Evolutionary conservation across 2,797 vertebrate species (phyloP).

Genomic region (Pachyuromys duprasi): DNA sequence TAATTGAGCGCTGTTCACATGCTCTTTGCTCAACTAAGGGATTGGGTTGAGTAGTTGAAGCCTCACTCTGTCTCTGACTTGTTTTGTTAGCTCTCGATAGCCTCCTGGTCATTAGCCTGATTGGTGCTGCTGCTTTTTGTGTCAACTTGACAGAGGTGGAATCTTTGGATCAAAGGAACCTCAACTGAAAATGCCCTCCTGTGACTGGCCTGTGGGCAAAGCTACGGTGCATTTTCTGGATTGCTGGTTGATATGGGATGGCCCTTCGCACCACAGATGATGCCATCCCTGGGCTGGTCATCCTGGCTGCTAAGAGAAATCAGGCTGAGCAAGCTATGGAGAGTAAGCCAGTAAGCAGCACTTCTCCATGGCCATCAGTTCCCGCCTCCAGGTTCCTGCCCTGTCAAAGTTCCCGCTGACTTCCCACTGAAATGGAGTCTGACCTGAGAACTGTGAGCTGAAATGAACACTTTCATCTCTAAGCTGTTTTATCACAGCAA

Average conservation of each 20-base stretch:
- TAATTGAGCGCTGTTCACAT: neutral
- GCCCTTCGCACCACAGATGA: neutral
- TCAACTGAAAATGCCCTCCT: neutral
- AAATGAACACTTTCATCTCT: neutral
- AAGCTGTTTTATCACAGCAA: neutral
- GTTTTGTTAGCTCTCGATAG: neutral
- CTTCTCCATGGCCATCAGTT: neutral
- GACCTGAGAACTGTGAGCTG: neutral
- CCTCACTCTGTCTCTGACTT: neutral
- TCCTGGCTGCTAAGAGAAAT: neutral
- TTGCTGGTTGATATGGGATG: too few relatives aligned
- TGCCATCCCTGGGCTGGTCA: neutral
- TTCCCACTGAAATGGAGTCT: neutral
- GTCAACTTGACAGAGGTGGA: neutral
- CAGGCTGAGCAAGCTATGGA: neutral
- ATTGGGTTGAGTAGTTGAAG: neutral
- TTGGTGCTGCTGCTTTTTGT: neutral
- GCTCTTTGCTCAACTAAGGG: neutral
- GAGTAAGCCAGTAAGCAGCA: neutral
- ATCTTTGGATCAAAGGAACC: neutral
- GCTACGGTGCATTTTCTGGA: neutral
- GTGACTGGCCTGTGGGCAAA: neutral
- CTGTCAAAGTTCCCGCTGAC: neutral
- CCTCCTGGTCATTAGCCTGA: neutral
- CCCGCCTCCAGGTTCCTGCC: neutral